Evolutionary conservation across 2,113 vertebrate genomes (phyloP).

Genomic region (Centropus bengalensis): DNA sequence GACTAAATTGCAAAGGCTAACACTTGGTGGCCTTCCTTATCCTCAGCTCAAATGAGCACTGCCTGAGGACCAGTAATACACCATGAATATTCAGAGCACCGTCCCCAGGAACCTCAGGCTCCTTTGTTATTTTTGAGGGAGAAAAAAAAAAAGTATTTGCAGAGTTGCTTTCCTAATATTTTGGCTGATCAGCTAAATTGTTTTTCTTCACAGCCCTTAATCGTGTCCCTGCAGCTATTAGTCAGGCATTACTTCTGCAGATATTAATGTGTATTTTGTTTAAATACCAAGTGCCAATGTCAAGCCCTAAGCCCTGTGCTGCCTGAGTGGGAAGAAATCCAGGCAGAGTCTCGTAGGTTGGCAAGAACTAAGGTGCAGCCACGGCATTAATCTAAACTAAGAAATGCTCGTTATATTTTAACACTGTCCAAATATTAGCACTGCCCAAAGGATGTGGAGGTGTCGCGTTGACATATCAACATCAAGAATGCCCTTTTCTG

Average conservation of each 20-base stretch:
- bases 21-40: not conserved
- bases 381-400: not conserved
- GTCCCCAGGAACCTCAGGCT: not conserved
- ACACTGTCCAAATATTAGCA: not conserved
- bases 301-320: not conserved
- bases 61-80: not conserved
- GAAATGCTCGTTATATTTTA: not conserved
- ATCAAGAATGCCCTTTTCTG: accelerated
- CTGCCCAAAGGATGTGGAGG: not conserved
- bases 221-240: not conserved
- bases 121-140: not conserved
- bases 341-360: not conserved
- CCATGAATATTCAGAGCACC: not conserved
- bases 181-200: not conserved
- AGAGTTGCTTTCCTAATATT: not conserved
- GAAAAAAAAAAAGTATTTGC: not conserved
- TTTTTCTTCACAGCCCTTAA: not conserved
- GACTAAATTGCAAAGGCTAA: not conserved
- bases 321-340: not conserved
- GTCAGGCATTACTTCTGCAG: not conserved
- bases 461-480: not conserved
- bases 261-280: not conserved
- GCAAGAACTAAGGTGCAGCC: not conserved
- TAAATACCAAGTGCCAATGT: not conserved
- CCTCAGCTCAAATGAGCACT: not conserved